phyloP scores from a whole-genome alignment of 1,140 invertebrate species.

The Ostrea edulis region DNA sequence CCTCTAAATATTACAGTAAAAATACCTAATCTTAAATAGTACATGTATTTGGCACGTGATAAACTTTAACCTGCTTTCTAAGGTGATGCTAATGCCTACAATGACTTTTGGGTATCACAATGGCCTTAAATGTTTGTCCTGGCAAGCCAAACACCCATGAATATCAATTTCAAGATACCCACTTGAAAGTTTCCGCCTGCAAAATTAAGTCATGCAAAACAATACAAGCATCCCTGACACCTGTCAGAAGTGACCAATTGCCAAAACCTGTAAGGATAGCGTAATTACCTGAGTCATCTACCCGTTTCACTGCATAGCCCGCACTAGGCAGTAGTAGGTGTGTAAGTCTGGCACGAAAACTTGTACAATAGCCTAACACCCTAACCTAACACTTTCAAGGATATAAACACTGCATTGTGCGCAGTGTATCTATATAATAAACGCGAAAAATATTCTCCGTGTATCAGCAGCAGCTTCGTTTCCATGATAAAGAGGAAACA shows the following conservation, averaged over 20 bases:
- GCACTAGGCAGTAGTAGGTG: constrained; percentile 6
- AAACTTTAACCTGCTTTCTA: no score
- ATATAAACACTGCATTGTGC: constrained; percentile 81
- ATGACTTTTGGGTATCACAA: no score
- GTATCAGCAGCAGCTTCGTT: constrained; percentile 20
- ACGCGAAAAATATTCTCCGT: constrained; percentile 9
- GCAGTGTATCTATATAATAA: constrained; percentile 75
- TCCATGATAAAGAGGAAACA: constrained; percentile 47
- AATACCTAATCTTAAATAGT: no score
- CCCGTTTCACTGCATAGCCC: constrained; percentile 7
- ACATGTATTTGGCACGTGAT: no score
- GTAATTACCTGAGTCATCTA: constrained; percentile 36
- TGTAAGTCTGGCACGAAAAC: constrained; percentile 18
- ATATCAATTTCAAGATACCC: no score
- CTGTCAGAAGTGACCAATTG: background rate
- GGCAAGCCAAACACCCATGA: no score
- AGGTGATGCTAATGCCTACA: no score
- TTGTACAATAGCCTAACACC: constrained; percentile 57
- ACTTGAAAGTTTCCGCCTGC: background rate
- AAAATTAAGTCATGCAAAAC: background rate
- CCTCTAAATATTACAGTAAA: no score
- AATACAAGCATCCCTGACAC: constrained; percentile 23
- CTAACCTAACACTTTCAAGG: constrained; percentile 69
- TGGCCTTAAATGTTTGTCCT: no score
- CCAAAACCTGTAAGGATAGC: constrained; percentile 27